phyloP scores from a whole-genome alignment of 2,888 invertebrate genomes.

The Nomada ferruginata region DNA sequence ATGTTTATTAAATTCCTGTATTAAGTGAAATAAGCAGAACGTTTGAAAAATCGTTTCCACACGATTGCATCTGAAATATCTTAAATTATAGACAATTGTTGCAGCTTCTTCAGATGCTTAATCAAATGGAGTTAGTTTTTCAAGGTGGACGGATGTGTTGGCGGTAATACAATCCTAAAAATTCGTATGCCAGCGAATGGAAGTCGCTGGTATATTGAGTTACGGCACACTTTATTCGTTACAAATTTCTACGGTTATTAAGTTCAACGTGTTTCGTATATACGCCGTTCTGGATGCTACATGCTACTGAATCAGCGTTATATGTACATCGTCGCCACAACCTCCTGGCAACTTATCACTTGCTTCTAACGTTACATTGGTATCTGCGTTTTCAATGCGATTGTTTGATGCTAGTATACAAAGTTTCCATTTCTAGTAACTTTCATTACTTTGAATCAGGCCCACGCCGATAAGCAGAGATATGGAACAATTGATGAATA shows the following conservation, averaged over 20 bases:
- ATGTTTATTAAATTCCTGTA: no score
- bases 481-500: no score
- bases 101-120: constrained; percentile 12
- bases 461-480: no score
- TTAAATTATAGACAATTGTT: neutral
- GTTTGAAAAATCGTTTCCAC: no score
- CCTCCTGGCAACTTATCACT: constrained; percentile 3
- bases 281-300: neutral
- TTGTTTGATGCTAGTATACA: neutral
- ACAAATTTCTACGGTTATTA: constrained; percentile 42
- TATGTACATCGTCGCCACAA: neutral
- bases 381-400: neutral
- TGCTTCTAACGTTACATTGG: constrained; percentile 3
- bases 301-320: constrained; percentile 6
- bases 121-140: constrained; percentile 24
- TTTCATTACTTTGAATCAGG: neutral
- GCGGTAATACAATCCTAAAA: constrained; percentile 52
- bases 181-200: constrained; percentile 30
- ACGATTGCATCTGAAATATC: neutral
- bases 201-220: constrained; percentile 40
- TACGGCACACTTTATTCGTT: constrained; percentile 53
- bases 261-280: constrained; percentile 20
- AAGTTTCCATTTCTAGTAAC: neutral
- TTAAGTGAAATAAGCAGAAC: no score
- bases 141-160: constrained; percentile 28